phyloP scores from a whole-genome alignment of 2,888 invertebrate genomes.

The Conchocele bisecta region DNA sequence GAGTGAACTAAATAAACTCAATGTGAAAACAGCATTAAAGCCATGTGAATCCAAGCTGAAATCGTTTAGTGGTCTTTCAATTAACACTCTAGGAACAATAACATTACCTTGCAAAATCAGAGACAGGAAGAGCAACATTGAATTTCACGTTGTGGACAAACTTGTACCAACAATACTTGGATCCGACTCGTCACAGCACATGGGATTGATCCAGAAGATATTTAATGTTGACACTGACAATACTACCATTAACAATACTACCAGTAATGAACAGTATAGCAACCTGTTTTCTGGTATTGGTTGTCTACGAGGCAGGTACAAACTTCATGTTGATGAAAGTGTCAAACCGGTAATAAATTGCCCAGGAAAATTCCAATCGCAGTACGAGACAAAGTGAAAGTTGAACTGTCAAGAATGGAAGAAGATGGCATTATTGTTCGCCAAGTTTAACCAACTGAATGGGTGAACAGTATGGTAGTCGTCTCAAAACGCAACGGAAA shows the following conservation, averaged over 20 bases:
- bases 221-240: conserved; percentile 2
- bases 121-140: too few relatives aligned
- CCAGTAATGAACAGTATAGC: conserved; percentile 16
- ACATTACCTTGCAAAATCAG: not conserved
- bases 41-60: not conserved
- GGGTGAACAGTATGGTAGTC: conserved; percentile 59
- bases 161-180: conserved; percentile 3
- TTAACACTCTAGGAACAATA: not conserved
- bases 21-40: conserved; percentile 4
- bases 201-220: conserved; percentile 32
- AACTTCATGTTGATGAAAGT: conserved; percentile 32
- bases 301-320: conserved; percentile 25
- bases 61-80: conserved; percentile 7
- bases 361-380: conserved; percentile 48
- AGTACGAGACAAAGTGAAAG: conserved; percentile 44
- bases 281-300: conserved; percentile 41
- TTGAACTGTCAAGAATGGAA: conserved; percentile 52
- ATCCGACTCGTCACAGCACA: not conserved
- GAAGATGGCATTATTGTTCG: conserved; percentile 37
- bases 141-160: conserved; percentile 9
- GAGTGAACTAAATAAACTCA: not conserved
- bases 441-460: conserved; percentile 50
- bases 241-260: not conserved
- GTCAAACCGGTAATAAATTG: conserved; percentile 46
- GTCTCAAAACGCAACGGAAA: conserved; percentile 39